Conservation (phyloP, 2,888 invertebrate species). For the Odontocerum albicorne region DNA sequence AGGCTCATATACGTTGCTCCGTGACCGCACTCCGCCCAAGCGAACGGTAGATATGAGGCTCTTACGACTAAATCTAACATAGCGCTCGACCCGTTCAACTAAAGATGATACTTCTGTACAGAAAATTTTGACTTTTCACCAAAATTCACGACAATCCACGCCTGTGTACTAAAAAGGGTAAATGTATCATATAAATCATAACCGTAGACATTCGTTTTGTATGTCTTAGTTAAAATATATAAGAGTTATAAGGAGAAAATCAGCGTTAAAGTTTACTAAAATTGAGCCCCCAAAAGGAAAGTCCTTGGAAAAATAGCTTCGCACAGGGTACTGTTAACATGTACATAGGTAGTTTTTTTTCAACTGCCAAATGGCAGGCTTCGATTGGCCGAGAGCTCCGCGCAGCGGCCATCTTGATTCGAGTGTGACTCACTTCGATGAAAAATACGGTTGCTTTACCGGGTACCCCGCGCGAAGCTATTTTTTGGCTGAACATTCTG, state of each 20-base stretch:
- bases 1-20: constrained; percentile 20
- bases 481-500: constrained; percentile 61
- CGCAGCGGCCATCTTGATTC: constrained; percentile 65
- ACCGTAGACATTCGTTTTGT: no score
- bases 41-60: constrained; percentile 19
- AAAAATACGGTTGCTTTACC: constrained; percentile 62
- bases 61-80: constrained; percentile 30
- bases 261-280: constrained; percentile 26
- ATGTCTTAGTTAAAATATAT: not conserved
- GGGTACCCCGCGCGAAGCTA: constrained; percentile 62
- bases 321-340: constrained; percentile 45
- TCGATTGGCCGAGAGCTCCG: constrained; percentile 46
- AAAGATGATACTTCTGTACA: constrained; percentile 23
- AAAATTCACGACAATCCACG: not conserved
- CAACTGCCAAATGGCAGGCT: constrained; percentile 39
- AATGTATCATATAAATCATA: not conserved
- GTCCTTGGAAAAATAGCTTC: constrained; percentile 48
- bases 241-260: not conserved
- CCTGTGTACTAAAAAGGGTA: not conserved
- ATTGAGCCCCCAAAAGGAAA: constrained; percentile 40
- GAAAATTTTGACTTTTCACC: constrained; percentile 21
- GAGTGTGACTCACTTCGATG: constrained; percentile 66
- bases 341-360: constrained; percentile 47
- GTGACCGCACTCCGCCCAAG: constrained; percentile 15
- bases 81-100: constrained; percentile 18